Percentiles rank a stretch among this genome's conserved stretches.
Evolutionary conservation across 1,140 invertebrate species (phyloP).

Genomic region (Lanistes nyassanus): DNA sequence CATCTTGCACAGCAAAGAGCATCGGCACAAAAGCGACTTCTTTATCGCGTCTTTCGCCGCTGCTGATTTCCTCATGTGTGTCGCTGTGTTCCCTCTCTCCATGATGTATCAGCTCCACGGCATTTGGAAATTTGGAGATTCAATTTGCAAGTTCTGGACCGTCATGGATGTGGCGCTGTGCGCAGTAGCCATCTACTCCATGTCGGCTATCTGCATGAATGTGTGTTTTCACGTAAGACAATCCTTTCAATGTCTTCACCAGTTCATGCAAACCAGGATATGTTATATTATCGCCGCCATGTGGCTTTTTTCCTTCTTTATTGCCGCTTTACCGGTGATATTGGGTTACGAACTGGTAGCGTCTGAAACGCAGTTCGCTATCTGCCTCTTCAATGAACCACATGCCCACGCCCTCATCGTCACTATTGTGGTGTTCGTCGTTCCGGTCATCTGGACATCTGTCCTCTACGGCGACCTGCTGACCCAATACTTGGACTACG

Average conservation of each 20-base stretch:
- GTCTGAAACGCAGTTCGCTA: too few species aligned
- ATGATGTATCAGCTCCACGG: background rate
- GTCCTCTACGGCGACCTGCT: background rate
- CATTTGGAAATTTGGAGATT: background rate
- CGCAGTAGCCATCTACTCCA: slow-evolving; percentile 12
- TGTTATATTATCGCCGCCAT: background rate
- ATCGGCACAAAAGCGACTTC: slow-evolving; percentile 1
- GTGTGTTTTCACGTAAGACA: slow-evolving; percentile 16
- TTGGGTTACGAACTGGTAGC: background rate
- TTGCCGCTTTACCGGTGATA: background rate
- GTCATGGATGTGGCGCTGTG: slow-evolving; percentile 1
- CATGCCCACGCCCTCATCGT: background rate
- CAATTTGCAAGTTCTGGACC: background rate
- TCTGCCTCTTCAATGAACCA: slow-evolving; percentile 9
- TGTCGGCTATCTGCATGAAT: slow-evolving; percentile 22
- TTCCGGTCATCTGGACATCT: background rate
- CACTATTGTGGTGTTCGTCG: background rate
- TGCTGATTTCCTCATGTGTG: slow-evolving; percentile 15
- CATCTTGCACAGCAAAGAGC: slow-evolving; percentile 1
- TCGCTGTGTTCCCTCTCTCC: slow-evolving; percentile 12
- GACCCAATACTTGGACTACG: background rate
- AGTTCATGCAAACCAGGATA: background rate
- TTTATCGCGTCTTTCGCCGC: slow-evolving; percentile 15
- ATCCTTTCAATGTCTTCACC: slow-evolving; percentile 3
- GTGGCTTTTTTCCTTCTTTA: background rate